These are phyloP conservation scores for Tupaia tana DNA, from an alignment of 2,113 vertebrate species.

Conservation along the genomic window DNA sequence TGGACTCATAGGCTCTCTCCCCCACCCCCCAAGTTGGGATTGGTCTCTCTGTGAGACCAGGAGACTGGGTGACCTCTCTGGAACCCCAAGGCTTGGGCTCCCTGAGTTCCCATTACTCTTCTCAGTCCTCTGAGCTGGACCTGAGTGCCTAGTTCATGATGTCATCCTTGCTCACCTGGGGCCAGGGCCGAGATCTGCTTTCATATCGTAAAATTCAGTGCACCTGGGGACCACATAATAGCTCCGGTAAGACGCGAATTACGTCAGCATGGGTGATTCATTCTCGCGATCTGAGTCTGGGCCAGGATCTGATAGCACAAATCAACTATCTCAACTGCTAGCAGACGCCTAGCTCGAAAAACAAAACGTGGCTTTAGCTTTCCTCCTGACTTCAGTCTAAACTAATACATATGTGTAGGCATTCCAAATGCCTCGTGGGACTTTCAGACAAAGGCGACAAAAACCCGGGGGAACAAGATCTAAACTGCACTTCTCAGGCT, in stretches of 20 bases:
- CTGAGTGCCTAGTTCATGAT: background rate
- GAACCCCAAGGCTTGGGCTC: background rate
- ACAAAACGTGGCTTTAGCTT: background rate
- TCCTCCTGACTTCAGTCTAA: background rate
- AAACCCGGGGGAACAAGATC: background rate
- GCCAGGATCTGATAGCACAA: conserved; percentile 47
- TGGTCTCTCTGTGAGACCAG: background rate
- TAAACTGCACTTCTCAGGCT: background rate
- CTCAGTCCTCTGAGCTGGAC: background rate
- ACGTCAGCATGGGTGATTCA: conserved; percentile 5
- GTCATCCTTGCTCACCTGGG: conserved; percentile 12
- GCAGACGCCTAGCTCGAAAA: background rate
- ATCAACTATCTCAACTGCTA: background rate
- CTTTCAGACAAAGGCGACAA: background rate
- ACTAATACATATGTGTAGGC: background rate
- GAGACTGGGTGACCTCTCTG: background rate
- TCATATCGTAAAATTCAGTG: background rate
- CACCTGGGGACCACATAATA: conserved; percentile 3
- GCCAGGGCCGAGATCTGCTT: conserved; percentile 20
- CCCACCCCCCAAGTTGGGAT: accelerated
- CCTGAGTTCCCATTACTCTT: background rate
- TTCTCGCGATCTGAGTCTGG: background rate
- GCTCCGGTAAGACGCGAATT: background rate
- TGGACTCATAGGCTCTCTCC: background rate
- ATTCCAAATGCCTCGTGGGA: background rate